A percentile compares a stretch with the other conserved stretches of the same genome.
These are phyloP conservation scores for Corticium candelabrum DNA, from an alignment of 37 sponge, comb jelly and placozoan genomes.

Conservation along the genomic window DNA sequence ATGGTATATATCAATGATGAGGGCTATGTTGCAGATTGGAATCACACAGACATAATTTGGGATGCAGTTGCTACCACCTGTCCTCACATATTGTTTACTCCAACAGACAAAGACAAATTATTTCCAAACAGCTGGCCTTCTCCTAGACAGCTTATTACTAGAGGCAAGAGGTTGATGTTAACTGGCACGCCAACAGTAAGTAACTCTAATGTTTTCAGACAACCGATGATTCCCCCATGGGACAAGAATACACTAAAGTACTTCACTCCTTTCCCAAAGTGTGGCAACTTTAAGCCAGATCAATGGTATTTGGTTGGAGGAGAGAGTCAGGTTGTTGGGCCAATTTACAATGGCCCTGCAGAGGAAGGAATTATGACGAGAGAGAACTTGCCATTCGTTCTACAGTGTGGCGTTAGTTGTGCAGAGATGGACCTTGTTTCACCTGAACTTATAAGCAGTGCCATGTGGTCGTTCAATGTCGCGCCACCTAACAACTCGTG, in stretches of 20 bases:
- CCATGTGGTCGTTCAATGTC: slow-evolving; percentile 29
- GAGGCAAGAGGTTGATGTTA: slow-evolving; percentile 28
- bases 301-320: slow-evolving; percentile 52
- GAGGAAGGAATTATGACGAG: slow-evolving; percentile 34
- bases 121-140: slow-evolving; percentile 43
- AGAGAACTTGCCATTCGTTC: slow-evolving; percentile 46
- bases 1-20: slow-evolving; percentile 41
- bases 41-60: slow-evolving; percentile 27
- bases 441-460: slow-evolving; percentile 24
- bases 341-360: slow-evolving; percentile 45
- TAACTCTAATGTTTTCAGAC: slow-evolving; percentile 23
- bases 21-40: slow-evolving; percentile 26
- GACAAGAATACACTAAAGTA: slow-evolving; percentile 48
- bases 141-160: slow-evolving; percentile 27
- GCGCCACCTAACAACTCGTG: neutral
- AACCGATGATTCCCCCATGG: slow-evolving; percentile 33
- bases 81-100: slow-evolving; percentile 31
- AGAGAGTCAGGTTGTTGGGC: slow-evolving; percentile 50
- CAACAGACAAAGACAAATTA: slow-evolving; percentile 19
- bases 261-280: slow-evolving; percentile 34
- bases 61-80: slow-evolving; percentile 14
- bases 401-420: slow-evolving; percentile 37
- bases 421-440: slow-evolving; percentile 43
- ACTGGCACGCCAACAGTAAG: slow-evolving; percentile 7
- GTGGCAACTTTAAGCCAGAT: slow-evolving; percentile 26